phyloP scores from a whole-genome alignment of 2,113 vertebrate species.

The Rhineura floridana region DNA sequence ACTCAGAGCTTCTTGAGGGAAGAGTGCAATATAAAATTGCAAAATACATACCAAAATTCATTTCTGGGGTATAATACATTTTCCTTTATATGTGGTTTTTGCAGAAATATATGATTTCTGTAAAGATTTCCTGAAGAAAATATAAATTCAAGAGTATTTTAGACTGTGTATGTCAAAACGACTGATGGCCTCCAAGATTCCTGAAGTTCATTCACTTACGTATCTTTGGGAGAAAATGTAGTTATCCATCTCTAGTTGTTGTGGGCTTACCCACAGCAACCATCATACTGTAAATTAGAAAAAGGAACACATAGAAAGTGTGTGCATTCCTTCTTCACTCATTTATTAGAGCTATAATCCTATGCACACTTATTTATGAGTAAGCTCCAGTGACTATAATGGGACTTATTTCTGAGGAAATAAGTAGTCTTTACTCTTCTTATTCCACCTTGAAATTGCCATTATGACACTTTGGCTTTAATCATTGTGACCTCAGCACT shows the following conservation, averaged over 20 bases:
- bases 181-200: too few species aligned
- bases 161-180: too few species aligned
- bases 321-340: background rate
- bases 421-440: background rate
- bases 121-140: background rate
- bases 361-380: background rate
- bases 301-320: background rate
- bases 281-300: background rate
- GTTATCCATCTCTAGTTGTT: too few species aligned
- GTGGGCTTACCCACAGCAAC: background rate
- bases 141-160: too few species aligned
- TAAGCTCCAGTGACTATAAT: background rate
- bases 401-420: background rate
- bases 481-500: background rate
- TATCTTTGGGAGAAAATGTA: background rate
- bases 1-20: too few species aligned
- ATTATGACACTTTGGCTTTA: background rate
- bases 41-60: background rate
- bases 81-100: constrained; percentile 9
- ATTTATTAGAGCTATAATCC: background rate
- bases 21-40: too few species aligned
- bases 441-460: background rate
- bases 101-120: background rate
- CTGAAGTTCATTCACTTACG: background rate
- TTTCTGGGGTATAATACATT: background rate